Percentiles rank a stretch among this genome's conserved stretches.
These are phyloP conservation scores for Pollimyrus isidori DNA, from an alignment of 2,113 vertebrate species.

Conservation along the genomic window DNA sequence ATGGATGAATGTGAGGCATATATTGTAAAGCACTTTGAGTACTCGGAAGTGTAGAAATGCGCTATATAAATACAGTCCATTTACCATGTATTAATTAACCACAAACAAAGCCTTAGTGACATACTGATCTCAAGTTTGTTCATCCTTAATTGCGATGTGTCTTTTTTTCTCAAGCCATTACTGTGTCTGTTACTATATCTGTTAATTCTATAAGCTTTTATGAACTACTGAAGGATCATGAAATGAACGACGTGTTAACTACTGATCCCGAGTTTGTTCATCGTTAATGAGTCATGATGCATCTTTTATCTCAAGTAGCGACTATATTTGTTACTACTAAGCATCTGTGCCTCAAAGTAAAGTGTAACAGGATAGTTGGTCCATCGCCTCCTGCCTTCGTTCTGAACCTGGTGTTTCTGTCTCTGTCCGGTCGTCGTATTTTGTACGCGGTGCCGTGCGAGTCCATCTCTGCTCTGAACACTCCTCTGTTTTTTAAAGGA, in stretches of 20 bases:
- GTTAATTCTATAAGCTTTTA: no score
- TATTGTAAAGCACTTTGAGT: no score
- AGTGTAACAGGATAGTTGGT: background rate
- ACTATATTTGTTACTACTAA: background rate
- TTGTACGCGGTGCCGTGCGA: background rate
- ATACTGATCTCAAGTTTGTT: background rate
- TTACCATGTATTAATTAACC: no score
- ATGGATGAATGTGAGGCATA: no score
- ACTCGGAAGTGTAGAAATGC: no score
- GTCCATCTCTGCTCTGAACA: background rate
- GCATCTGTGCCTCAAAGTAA: background rate
- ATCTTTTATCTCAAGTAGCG: background rate
- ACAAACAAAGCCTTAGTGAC: background rate
- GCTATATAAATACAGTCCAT: no score
- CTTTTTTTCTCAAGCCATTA: background rate
- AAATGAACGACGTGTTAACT: background rate
- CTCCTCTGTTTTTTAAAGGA: background rate
- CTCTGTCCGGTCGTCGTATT: background rate
- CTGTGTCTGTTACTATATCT: background rate
- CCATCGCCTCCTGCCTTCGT: background rate
- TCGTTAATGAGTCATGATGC: background rate
- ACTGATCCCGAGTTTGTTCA: background rate
- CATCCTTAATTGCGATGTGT: background rate
- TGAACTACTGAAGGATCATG: no score
- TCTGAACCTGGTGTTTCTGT: background rate